These are phyloP conservation scores for Margarornis squamiger DNA, from an alignment of 2,797 vertebrate species.

Conservation along the genomic window DNA sequence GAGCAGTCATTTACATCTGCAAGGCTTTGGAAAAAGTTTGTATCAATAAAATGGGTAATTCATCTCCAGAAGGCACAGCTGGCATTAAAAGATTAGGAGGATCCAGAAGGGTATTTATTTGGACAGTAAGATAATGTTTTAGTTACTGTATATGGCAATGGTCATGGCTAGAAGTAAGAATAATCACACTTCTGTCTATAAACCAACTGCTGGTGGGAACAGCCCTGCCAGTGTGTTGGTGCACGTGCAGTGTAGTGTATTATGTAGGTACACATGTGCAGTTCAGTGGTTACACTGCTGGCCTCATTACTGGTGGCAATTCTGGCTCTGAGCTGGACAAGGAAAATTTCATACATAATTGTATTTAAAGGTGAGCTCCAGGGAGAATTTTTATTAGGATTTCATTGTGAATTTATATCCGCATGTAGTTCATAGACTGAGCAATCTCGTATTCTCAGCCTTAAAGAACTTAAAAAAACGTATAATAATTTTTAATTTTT, in stretches of 20 bases:
- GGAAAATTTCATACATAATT: background rate
- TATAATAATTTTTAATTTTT: background rate
- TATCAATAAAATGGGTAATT: background rate
- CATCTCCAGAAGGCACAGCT: background rate
- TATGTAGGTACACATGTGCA: accelerated
- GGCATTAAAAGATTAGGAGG: background rate
- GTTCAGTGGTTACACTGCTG: background rate
- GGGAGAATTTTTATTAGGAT: background rate
- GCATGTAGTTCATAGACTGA: background rate
- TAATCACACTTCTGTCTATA: background rate
- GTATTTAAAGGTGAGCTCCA: background rate
- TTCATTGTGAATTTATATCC: background rate
- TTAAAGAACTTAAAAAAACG: background rate
- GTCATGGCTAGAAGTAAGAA: background rate
- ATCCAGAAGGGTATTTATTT: background rate
- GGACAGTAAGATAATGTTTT: background rate
- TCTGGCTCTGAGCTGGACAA: background rate
- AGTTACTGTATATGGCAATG: background rate
- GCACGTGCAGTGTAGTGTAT: background rate
- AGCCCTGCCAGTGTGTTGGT: accelerated
- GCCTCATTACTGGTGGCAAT: background rate
- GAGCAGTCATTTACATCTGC: background rate
- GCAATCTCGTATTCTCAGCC: background rate
- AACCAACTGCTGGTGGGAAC: background rate
- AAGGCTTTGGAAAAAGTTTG: background rate